Evolutionary conservation across 2,113 vertebrate species (phyloP).

Genomic region (Felis chaus): DNA sequence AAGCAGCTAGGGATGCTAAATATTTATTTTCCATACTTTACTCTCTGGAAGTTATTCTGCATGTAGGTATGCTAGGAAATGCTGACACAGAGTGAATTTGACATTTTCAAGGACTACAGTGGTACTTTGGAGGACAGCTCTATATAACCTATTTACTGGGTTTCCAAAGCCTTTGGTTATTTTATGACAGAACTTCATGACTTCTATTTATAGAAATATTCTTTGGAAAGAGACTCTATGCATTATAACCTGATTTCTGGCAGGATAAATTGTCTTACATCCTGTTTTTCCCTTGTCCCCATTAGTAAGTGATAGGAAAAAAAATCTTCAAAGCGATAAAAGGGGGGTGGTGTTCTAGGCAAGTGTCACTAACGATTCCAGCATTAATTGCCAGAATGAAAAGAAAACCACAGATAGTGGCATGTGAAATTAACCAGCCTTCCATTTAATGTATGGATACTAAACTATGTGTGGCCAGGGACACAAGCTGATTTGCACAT

Average conservation of each 20-base stretch:
- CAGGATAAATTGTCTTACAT: constrained; percentile 30
- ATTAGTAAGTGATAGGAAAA: constrained; percentile 42
- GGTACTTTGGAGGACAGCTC: background rate
- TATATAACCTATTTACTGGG: background rate
- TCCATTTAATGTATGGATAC: background rate
- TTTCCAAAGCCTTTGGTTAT: constrained; percentile 16
- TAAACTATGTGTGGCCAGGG: background rate
- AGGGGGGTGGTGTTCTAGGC: background rate
- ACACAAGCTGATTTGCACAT: background rate
- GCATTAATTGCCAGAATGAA: background rate
- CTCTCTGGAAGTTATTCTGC: constrained; percentile 6
- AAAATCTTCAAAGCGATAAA: background rate
- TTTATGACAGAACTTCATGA: background rate
- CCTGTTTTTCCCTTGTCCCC: background rate
- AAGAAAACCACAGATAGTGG: background rate
- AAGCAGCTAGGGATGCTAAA: background rate
- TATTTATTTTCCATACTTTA: constrained; percentile 52
- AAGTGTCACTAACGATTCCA: background rate
- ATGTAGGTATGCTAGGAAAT: background rate
- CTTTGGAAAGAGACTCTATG: constrained; percentile 23
- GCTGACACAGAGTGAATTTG: constrained; percentile 34
- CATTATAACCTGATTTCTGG: background rate
- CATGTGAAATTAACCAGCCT: constrained; percentile 18
- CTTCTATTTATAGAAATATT: constrained; percentile 42
- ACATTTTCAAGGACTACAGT: constrained; percentile 6